Evolutionary conservation across 1,140 invertebrate species (phyloP).

Genomic region (Anthonomus grandis): DNA sequence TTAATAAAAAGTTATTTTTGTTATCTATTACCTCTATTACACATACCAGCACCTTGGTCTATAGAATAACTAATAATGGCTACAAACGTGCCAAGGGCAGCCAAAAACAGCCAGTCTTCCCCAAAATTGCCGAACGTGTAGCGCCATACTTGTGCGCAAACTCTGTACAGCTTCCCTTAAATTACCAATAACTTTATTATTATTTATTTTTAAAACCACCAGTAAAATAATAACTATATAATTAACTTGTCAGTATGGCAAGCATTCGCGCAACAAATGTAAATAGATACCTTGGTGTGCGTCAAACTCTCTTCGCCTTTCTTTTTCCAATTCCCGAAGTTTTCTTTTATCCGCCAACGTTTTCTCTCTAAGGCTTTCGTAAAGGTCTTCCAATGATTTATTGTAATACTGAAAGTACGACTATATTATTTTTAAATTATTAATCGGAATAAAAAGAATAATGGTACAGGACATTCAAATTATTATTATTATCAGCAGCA

Average conservation of each 20-base stretch:
- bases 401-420: slow-evolving; percentile 28
- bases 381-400: slow-evolving; percentile 32
- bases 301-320: slow-evolving; percentile 55
- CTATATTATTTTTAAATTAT: neutral
- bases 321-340: slow-evolving; percentile 66
- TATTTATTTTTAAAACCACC: too few species aligned
- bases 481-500: neutral
- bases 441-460: neutral
- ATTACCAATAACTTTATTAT: too few species aligned
- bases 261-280: too few species aligned
- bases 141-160: slow-evolving; percentile 67
- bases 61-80: slow-evolving; percentile 91
- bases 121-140: slow-evolving; percentile 85
- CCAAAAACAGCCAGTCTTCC: slow-evolving; percentile 96
- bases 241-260: too few species aligned
- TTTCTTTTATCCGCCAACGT: slow-evolving; percentile 68
- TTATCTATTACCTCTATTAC: slow-evolving; percentile 72
- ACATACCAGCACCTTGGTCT: slow-evolving; percentile 90
- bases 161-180: slow-evolving; percentile 52
- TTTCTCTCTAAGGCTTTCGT: slow-evolving; percentile 31
- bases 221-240: too few species aligned
- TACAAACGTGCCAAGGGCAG: slow-evolving; percentile 90
- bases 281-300: slow-evolving; percentile 52
- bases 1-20: too few species aligned
- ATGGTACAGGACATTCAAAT: neutral